A percentile compares a stretch with the other conserved stretches of the same genome.
These are phyloP conservation scores for Nematopogon swammerdamellus DNA, from an alignment of 2,888 invertebrate species.

Conservation along the genomic window DNA sequence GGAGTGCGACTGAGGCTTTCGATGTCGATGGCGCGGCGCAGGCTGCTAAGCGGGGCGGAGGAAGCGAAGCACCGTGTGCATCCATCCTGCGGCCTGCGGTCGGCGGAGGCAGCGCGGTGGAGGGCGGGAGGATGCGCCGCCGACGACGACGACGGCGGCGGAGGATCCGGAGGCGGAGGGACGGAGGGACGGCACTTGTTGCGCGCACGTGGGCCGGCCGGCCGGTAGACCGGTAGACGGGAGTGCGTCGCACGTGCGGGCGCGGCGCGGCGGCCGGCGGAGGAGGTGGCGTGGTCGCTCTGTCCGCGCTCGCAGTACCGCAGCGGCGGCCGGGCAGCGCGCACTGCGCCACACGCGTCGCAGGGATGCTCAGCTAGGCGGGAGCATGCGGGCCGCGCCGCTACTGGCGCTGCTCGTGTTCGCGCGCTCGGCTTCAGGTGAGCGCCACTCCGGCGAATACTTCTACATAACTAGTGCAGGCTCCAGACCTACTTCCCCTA, in stretches of 20 bases:
- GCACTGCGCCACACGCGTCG: conserved; percentile 20
- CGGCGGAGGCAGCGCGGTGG: background rate
- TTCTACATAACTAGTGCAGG: too few relatives aligned
- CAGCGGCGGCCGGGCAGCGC: conserved; percentile 27
- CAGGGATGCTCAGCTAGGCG: conserved; percentile 19
- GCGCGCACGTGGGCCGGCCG: conserved; percentile 17
- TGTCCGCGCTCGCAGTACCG: conserved; percentile 8
- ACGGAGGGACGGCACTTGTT: conserved; percentile 13
- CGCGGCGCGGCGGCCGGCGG: conserved; percentile 13
- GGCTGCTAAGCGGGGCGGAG: background rate
- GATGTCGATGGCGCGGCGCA: background rate
- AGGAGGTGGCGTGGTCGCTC: conserved; percentile 24
- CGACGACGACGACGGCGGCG: conserved; percentile 17
- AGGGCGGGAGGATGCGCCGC: background rate
- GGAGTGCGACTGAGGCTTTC: conserved; percentile 11
- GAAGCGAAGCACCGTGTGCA: too few relatives aligned
- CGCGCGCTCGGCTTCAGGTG: conserved; percentile 48
- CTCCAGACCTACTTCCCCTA: too few relatives aligned
- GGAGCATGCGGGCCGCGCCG: conserved; percentile 45
- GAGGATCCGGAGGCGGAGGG: conserved; percentile 16
- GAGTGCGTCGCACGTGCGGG: conserved; percentile 7
- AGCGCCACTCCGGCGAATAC: conserved; percentile 14
- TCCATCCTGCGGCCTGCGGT: too few relatives aligned
- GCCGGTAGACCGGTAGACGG: conserved; percentile 19
- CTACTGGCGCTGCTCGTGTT: conserved; percentile 49